Conservation (phyloP, 2,797 vertebrate genomes). For the Mus minutoides region DNA sequence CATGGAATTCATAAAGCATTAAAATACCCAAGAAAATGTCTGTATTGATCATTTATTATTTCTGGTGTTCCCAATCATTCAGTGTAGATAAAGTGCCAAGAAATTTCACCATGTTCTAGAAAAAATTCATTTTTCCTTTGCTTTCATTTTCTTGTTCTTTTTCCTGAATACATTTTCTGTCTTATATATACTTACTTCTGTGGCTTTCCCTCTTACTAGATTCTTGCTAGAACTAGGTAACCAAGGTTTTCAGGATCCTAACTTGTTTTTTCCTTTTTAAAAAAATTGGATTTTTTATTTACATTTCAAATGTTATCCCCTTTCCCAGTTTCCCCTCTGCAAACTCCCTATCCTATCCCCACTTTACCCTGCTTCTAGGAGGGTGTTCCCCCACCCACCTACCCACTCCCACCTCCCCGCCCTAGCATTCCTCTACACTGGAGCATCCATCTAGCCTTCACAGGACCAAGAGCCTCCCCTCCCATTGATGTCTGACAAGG, state of each 20-base stretch:
- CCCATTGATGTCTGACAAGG: too few species aligned
- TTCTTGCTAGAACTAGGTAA: conserved; percentile 33
- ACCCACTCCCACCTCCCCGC: too few species aligned
- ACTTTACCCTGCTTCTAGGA: too few species aligned
- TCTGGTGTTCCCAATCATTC: conserved; percentile 1
- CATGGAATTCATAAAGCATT: conserved; percentile 62
- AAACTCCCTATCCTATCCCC: too few species aligned
- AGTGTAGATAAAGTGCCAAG: conserved; percentile 10
- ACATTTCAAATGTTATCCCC: too few species aligned
- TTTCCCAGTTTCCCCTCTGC: too few species aligned
- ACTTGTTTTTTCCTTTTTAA: too few species aligned
- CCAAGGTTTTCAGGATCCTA: conserved; percentile 32
- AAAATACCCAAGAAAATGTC: conserved; percentile 45
- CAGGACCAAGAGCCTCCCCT: too few species aligned
- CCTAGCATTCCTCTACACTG: too few species aligned
- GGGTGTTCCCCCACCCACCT: too few species aligned
- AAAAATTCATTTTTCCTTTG: background rate
- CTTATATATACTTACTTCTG: background rate
- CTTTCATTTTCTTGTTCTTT: conserved; percentile 26
- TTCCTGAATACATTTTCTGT: conserved; percentile 63
- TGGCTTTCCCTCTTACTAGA: conserved; percentile 7
- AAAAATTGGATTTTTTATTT: too few species aligned
- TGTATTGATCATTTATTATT: conserved; percentile 47
- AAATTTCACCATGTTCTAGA: conserved; percentile 25
- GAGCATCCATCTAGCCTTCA: too few species aligned